Evolutionary conservation across 2,888 invertebrate genomes (phyloP).

Genomic region (Bimastos eiseni): DNA sequence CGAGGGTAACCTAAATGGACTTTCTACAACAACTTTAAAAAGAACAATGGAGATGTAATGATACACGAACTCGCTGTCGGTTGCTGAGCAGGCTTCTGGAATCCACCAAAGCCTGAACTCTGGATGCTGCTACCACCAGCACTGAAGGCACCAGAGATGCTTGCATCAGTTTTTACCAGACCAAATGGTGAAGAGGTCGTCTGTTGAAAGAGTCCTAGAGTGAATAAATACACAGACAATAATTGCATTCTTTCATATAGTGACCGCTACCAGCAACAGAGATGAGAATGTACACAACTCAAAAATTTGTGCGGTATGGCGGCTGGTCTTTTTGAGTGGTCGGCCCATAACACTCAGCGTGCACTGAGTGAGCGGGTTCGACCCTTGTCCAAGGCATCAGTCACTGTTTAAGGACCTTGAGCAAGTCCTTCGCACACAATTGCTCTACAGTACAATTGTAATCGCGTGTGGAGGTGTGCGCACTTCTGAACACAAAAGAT

Average conservation of each 20-base stretch:
- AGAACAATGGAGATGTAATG: neutral
- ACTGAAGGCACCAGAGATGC: constrained; percentile 32
- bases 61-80: neutral
- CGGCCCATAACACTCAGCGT: too few relatives aligned
- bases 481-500: too few relatives aligned
- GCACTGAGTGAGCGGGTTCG: too few relatives aligned
- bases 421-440: too few relatives aligned
- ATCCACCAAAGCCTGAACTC: constrained; percentile 58
- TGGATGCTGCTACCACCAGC: constrained; percentile 47
- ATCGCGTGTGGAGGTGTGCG: too few relatives aligned
- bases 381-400: too few relatives aligned
- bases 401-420: too few relatives aligned
- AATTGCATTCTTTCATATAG: neutral
- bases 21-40: neutral
- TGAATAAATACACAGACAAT: neutral
- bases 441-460: too few relatives aligned
- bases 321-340: too few relatives aligned
- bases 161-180: constrained; percentile 30
- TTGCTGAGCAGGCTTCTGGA: constrained; percentile 35
- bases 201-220: constrained; percentile 6
- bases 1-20: neutral
- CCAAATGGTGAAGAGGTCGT: constrained; percentile 17
- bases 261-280: neutral
- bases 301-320: too few relatives aligned
- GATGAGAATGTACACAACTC: neutral